Percentiles rank a stretch among this genome's conserved stretches.
Evolutionary conservation across 2,888 invertebrate species (phyloP).

Genomic region (Schizotus pectinicornis): DNA sequence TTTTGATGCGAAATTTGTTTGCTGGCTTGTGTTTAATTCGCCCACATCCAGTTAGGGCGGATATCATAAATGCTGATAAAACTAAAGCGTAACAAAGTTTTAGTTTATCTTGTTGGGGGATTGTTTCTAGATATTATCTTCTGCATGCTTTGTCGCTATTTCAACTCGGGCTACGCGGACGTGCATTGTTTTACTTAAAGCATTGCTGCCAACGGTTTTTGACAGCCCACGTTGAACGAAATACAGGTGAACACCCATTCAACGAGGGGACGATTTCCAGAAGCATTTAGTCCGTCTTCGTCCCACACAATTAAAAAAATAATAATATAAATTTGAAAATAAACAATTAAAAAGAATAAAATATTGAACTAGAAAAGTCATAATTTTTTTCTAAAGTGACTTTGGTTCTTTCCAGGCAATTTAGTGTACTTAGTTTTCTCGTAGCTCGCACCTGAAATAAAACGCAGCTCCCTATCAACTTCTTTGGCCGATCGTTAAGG

Average conservation of each 20-base stretch:
- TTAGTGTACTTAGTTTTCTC: no score
- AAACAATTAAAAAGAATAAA: no score
- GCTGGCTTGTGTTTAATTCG: background rate
- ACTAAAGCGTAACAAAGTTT: conserved; percentile 23
- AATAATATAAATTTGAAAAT: no score
- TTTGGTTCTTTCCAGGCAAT: no score
- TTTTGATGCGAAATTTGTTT: conserved; percentile 4
- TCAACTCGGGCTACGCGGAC: conserved; percentile 11
- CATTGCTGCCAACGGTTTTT: background rate
- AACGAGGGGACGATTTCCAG: background rate
- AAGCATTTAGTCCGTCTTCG: background rate
- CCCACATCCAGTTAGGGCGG: background rate
- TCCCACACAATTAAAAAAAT: no score
- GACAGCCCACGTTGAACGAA: background rate
- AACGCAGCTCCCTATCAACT: no score
- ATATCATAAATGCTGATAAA: conserved; percentile 22
- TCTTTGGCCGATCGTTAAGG: no score
- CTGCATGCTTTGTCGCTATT: conserved; percentile 18
- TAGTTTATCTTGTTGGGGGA: conserved; percentile 17
- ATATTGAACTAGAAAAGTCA: no score
- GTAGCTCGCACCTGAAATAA: no score
- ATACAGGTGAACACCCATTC: background rate
- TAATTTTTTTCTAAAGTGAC: no score
- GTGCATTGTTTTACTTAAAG: conserved; percentile 10
- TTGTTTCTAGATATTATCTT: conserved; percentile 25